These are phyloP conservation scores for Agrotis segetum DNA, from an alignment of 2,888 invertebrate genomes.

Conservation along the genomic window DNA sequence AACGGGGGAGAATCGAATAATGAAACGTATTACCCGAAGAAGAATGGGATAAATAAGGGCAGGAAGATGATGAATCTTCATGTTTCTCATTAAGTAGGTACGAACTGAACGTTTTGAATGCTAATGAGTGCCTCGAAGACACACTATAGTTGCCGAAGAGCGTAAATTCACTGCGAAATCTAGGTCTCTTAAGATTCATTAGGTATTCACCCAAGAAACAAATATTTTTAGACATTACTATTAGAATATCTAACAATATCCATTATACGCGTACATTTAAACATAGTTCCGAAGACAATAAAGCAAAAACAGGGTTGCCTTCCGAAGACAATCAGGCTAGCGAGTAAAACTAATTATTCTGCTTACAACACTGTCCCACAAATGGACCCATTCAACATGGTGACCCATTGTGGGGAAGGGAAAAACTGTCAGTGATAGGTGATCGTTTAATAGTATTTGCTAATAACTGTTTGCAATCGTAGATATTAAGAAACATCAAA, in stretches of 20 bases:
- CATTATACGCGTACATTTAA: conserved; percentile 38
- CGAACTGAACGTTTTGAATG: no score
- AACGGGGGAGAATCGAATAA: no score
- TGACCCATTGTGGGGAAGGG: conserved; percentile 68
- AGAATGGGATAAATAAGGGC: no score
- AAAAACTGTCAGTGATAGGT: conserved; percentile 65
- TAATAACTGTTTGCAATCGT: conserved; percentile 26
- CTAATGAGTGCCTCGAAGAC: not conserved
- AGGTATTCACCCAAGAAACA: not conserved
- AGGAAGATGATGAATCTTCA: no score
- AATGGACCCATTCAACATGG: conserved; percentile 64
- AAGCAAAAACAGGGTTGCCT: conserved; percentile 53
- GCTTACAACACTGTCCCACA: conserved; percentile 70
- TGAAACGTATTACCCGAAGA: no score
- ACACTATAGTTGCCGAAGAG: no score
- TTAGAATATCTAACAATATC: conserved; percentile 39
- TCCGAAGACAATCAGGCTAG: conserved; percentile 62
- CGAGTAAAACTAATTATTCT: conserved; percentile 54
- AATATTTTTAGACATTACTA: not conserved
- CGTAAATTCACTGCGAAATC: no score
- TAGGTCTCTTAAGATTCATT: not conserved
- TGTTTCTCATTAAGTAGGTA: no score
- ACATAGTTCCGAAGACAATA: conserved; percentile 53
- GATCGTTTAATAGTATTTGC: conserved; percentile 48
- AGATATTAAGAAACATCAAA: conserved; percentile 14